Base-by-base conservation (phyloP, 2,797 vertebrate species). In the Cuculus canorus region DNA sequence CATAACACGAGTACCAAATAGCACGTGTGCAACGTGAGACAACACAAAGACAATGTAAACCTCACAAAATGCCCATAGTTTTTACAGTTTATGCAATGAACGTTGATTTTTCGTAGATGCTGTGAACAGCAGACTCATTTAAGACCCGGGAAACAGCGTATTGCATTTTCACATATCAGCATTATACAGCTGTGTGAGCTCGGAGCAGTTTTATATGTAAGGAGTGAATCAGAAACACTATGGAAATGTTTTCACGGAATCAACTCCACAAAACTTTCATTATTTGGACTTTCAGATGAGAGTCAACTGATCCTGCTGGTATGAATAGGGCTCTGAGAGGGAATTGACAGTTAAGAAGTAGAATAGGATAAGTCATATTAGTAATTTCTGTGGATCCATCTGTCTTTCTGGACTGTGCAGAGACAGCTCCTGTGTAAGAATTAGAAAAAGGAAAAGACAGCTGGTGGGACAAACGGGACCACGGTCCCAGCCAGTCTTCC, bases 151-250 rank as follows among this genome's bases (percentile, higher is more conserved):
- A 56, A 88, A 37, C 2, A 33, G 14, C 28, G 10, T 12, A 35
- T 71, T 86, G 18, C 19, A 2, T 75, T 88, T 61, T 45, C 30
- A 32, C 28, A 1, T 24, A 37, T 23, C 0, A 0, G 30, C 7
- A 12, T n/a, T 82, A 3, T 45, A 5, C 0, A 1, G 14, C 54
- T 66, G 2, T 60, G 71, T 41, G 13, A 35, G 45, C 24, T 33
- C 4, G 3, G 23, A 45, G 27, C 14, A 5, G 30, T 43, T 69
- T 8, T 45, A 54, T 66, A 4, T 41, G 37, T 11, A 3, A 54
- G 57, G 11, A 71, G 11, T 28, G 50, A 75, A 75, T 57, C 39
- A 53, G 39, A 60, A 69, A 16, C 27, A 11, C 13, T 17, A 9
- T 50, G 45, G 69, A 54, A 47, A 10, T 39, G 11, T 65, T 88